A percentile compares a stretch with the other conserved stretches of the same genome.
These are phyloP conservation scores for Pristionchus mayeri DNA, from an alignment of 2,888 invertebrate genomes.

Conservation along the genomic window DNA sequence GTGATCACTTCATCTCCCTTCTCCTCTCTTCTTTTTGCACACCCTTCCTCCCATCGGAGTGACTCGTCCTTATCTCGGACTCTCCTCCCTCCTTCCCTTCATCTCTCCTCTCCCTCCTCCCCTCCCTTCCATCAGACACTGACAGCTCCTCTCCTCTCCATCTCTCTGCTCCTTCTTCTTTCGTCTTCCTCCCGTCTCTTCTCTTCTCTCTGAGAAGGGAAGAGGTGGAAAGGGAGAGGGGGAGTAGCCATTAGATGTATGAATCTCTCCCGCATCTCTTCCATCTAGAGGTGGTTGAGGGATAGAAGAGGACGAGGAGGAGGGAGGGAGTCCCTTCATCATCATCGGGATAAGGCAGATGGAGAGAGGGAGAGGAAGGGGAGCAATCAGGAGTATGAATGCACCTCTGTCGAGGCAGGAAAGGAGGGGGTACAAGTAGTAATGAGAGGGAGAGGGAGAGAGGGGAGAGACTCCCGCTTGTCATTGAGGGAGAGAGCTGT, in stretches of 20 bases:
- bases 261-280: background rate
- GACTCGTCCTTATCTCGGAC: constrained; percentile 29
- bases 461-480: too few relatives aligned
- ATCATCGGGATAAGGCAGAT: background rate
- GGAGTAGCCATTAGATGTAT: constrained; percentile 38
- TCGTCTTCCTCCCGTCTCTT: constrained; percentile 16
- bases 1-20: constrained; percentile 3
- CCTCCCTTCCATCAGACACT: background rate
- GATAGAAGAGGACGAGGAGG: background rate
- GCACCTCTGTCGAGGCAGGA: background rate
- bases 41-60: too few relatives aligned
- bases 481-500: too few relatives aligned
- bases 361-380: too few relatives aligned
- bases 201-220: constrained; percentile 2
- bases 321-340: constrained; percentile 1
- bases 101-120: constrained; percentile 5
- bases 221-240: constrained; percentile 27
- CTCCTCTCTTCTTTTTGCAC: constrained; percentile 23
- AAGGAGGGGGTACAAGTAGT: background rate
- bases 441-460: too few relatives aligned
- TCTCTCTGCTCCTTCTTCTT: background rate
- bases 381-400: constrained; percentile 27
- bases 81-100: background rate
- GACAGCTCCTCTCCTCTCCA: background rate
- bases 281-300: background rate